These are phyloP conservation scores for Poecilia latipinna DNA, from an alignment of 2,113 vertebrate species.

Conservation along the genomic window DNA sequence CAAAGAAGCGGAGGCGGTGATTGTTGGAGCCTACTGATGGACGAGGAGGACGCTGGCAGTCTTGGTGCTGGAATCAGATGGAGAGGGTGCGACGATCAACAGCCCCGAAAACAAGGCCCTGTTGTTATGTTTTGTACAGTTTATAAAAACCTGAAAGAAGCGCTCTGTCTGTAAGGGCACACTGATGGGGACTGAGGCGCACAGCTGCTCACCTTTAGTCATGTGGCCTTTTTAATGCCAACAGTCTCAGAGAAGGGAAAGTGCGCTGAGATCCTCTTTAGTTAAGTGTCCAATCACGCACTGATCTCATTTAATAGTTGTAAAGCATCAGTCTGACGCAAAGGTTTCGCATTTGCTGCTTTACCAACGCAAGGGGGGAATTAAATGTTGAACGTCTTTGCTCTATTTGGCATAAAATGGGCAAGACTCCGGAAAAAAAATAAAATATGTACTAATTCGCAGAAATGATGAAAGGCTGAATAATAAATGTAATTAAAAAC, in stretches of 20 bases:
- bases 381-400: conserved; percentile 46
- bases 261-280: conserved; percentile 45
- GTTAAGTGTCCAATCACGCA: conserved; percentile 48
- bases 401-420: conserved; percentile 67
- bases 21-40: conserved; percentile 90
- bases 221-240: conserved; percentile 46
- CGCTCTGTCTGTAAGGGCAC: not conserved
- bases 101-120: conserved; percentile 1
- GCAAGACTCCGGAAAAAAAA: conserved; percentile 27
- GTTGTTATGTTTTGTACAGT: conserved; percentile 24
- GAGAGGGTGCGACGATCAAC: conserved; percentile 11
- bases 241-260: conserved; percentile 53
- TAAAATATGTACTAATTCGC: conserved; percentile 16
- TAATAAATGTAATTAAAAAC: conserved; percentile 72
- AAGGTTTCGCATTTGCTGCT: conserved; percentile 38
- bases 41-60: conserved; percentile 12
- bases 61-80: conserved; percentile 1
- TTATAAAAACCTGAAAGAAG: conserved; percentile 26
- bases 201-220: conserved; percentile 33
- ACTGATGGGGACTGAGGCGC: conserved; percentile 25
- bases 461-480: conserved; percentile 49
- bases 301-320: conserved; percentile 54
- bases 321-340: conserved; percentile 41
- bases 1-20: conserved; percentile 93
- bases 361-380: not conserved